A percentile compares a stretch with the other conserved stretches of the same genome.
Evolutionary conservation across 2,113 vertebrate species (phyloP).

Genomic region (Xyliphius kryptos): DNA sequence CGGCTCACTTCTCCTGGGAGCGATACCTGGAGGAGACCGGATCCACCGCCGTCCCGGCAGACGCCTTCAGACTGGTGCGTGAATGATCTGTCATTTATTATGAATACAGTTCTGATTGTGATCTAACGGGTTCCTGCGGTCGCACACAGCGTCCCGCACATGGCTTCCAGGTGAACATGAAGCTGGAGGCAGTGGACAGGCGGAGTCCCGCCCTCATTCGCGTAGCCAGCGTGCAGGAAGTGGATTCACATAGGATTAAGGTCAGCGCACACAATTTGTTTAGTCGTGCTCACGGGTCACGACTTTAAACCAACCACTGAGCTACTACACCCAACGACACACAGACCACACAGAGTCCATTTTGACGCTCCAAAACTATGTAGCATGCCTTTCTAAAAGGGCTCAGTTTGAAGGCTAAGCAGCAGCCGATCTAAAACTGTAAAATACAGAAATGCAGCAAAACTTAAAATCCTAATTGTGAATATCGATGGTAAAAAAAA

Average conservation of each 20-base stretch:
- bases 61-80: slow-evolving; percentile 86
- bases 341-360: no score
- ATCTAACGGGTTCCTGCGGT: background rate
- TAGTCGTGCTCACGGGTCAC: no score
- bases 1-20: slow-evolving; percentile 86
- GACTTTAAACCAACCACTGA: no score
- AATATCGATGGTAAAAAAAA: no score
- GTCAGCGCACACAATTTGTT: slow-evolving; percentile 58
- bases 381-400: no score
- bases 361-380: no score
- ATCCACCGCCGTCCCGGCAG: slow-evolving; percentile 76
- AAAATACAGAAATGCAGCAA: no score
- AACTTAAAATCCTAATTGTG: no score
- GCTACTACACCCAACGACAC: no score
- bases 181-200: slow-evolving; percentile 89
- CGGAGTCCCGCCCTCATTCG: slow-evolving; percentile 86
- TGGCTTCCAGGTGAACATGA: slow-evolving; percentile 88
- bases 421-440: no score
- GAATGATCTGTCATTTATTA: background rate
- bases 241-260: slow-evolving; percentile 92
- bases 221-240: slow-evolving; percentile 85
- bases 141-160: slow-evolving; percentile 74
- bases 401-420: background rate
- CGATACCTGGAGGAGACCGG: slow-evolving; percentile 88
- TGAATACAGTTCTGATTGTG: background rate